Evolutionary conservation across 2,113 vertebrate species (phyloP).

Genomic region (Tenebrosternarchus preto): DNA sequence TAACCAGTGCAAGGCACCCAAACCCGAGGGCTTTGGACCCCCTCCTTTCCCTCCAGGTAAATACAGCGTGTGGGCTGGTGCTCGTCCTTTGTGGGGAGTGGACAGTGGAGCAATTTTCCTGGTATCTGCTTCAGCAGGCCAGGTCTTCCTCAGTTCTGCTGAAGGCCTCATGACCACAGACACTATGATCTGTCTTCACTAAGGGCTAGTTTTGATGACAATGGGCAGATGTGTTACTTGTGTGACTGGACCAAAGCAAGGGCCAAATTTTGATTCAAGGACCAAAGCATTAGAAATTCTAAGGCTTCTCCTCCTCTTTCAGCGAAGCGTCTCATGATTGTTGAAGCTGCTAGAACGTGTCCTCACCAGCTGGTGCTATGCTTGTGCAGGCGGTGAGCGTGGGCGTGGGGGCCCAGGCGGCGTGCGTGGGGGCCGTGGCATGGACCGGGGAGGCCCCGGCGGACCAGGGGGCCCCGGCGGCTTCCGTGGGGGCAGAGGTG

Average conservation of each 20-base stretch:
- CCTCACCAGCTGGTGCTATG: slow-evolving; percentile 48
- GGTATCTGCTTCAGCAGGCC: too few species aligned
- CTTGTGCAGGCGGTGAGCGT: slow-evolving; percentile 78
- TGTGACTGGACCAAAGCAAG: too few species aligned
- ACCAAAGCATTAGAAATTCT: not conserved
- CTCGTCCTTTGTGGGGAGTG: too few species aligned
- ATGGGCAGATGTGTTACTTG: too few species aligned
- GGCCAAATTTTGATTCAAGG: too few species aligned
- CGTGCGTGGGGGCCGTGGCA: slow-evolving; percentile 88
- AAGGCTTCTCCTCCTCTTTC: not conserved
- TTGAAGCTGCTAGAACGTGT: too few species aligned
- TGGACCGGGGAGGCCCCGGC: slow-evolving; percentile 88
- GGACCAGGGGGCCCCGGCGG: slow-evolving; percentile 84
- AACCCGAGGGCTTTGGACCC: slow-evolving; percentile 89
- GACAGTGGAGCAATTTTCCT: too few species aligned
- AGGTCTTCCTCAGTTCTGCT: too few species aligned
- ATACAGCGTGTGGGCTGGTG: too few species aligned
- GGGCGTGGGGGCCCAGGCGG: slow-evolving; percentile 89
- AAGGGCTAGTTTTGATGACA: too few species aligned
- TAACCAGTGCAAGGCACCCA: slow-evolving; percentile 98
- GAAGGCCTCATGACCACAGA: too few species aligned
- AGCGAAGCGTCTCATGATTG: not conserved
- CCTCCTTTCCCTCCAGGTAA: slow-evolving; percentile 90
- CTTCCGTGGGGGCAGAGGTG: slow-evolving; percentile 89
- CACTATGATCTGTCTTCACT: too few species aligned